Percentiles rank a stretch among this genome's conserved stretches.
These are phyloP conservation scores for Amphiduros pacificus DNA, from an alignment of 2,888 invertebrate genomes.

Conservation along the genomic window DNA sequence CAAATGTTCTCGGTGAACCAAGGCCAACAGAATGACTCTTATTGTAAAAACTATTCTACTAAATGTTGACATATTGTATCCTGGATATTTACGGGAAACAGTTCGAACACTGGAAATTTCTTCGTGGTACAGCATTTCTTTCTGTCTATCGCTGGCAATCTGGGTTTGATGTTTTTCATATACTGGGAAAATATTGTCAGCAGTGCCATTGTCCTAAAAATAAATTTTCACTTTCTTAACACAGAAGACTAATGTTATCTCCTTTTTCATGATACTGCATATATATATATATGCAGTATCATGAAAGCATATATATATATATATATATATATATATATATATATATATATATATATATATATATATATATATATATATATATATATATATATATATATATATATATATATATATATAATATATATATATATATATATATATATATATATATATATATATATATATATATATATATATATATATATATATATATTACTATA, in stretches of 20 bases:
- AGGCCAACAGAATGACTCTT: neutral
- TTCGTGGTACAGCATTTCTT: neutral
- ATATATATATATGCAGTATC: neutral
- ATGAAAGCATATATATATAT: neutral
- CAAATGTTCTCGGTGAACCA: too few species aligned
- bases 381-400: too few species aligned
- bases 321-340: neutral
- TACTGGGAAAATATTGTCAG: conserved; percentile 77
- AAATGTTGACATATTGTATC: neutral
- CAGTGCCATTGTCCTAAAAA: conserved; percentile 71
- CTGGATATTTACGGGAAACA: conserved; percentile 28
- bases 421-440: too few species aligned
- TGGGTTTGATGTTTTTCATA: conserved; percentile 7
- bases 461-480: too few species aligned
- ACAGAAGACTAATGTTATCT: neutral
- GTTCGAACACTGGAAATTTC: conserved; percentile 13
- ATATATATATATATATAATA: too few species aligned
- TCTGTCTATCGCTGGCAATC: conserved; percentile 3
- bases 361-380: too few species aligned
- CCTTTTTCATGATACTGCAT: neutral
- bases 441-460: too few species aligned
- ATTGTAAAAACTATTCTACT: neutral
- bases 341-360: too few species aligned
- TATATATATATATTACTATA: too few species aligned
- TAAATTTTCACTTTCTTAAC: neutral